Conservation (phyloP, 2,113 vertebrate genomes). For the Lichenostomus cassidix region DNA sequence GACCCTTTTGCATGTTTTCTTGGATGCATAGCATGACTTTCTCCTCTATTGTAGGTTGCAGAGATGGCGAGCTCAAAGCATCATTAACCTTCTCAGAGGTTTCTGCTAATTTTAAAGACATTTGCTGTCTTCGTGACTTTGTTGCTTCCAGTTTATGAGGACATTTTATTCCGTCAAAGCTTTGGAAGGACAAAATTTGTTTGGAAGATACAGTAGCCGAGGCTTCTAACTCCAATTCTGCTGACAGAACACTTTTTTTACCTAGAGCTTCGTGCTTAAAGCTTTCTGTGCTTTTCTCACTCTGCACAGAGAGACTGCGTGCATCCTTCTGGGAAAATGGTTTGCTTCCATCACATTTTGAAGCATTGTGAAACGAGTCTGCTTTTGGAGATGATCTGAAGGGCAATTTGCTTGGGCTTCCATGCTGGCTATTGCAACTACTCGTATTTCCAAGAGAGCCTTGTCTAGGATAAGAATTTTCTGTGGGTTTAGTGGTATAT, state of each 20-base stretch:
- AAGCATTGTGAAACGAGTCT: conserved; percentile 46
- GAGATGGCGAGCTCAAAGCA: conserved; percentile 35
- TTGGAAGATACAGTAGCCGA: conserved; percentile 49
- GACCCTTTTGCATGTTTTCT: conserved; percentile 88
- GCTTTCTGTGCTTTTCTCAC: conserved; percentile 57
- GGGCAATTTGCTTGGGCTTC: conserved; percentile 78
- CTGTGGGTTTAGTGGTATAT: neutral
- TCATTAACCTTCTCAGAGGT: conserved; percentile 66
- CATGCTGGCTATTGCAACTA: conserved; percentile 67
- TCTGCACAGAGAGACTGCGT: conserved; percentile 8
- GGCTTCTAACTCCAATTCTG: conserved; percentile 61
- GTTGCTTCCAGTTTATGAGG: conserved; percentile 62
- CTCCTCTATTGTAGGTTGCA: conserved; percentile 87
- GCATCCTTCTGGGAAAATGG: conserved; percentile 66
- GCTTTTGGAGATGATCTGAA: conserved; percentile 60
- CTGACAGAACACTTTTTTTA: conserved; percentile 63
- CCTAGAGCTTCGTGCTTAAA: conserved; percentile 21
- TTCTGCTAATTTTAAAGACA: conserved; percentile 58
- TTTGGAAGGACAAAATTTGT: conserved; percentile 39
- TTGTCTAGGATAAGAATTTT: conserved; percentile 62
- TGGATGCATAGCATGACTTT: conserved; percentile 95
- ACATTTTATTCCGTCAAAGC: conserved; percentile 14
- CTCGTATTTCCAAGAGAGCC: conserved; percentile 71
- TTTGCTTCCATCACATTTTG: conserved; percentile 55
- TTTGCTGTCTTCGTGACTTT: conserved; percentile 62